A percentile compares a stretch with the other conserved stretches of the same genome.
These are phyloP conservation scores for Darevskia nairensis DNA, from an alignment of 2,797 vertebrate species.

Conservation along the genomic window DNA sequence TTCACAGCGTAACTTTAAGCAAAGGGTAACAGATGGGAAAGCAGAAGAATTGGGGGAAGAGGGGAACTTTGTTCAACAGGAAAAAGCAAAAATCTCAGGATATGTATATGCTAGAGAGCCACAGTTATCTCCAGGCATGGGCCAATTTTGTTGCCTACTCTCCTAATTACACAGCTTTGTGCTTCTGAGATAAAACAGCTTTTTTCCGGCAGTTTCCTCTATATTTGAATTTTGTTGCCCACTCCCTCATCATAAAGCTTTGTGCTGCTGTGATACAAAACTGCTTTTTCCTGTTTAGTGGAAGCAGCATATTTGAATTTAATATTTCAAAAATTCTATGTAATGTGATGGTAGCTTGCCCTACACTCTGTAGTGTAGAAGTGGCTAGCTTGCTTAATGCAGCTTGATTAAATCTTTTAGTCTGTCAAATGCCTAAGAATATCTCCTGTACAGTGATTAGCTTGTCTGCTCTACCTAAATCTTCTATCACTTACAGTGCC, in stretches of 20 bases:
- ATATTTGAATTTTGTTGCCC: conserved; percentile 7
- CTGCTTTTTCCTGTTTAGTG: neutral
- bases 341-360: neutral
- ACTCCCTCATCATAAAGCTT: conserved; percentile 28
- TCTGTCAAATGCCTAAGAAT: neutral
- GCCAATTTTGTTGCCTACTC: neutral
- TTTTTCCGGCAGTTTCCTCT: neutral
- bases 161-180: conserved; percentile 17
- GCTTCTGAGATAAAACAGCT: conserved; percentile 28
- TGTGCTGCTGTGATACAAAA: conserved; percentile 24
- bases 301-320: conserved; percentile 4
- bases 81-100: conserved; percentile 21
- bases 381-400: neutral
- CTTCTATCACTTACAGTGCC: neutral
- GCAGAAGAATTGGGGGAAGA: conserved; percentile 36
- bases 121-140: conserved; percentile 18
- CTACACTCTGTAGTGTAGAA: neutral
- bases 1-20: conserved; percentile 37
- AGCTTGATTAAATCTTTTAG: neutral
- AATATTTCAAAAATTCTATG: neutral
- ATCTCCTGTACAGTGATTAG: neutral
- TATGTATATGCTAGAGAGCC: conserved; percentile 20
- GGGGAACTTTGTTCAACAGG: conserved; percentile 7
- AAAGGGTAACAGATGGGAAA: conserved; percentile 51
- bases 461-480: neutral